Percentiles rank a stretch among this genome's conserved stretches.
These are phyloP conservation scores for Agrenia bidenticulata DNA, from an alignment of 2,888 invertebrate species.

Conservation along the genomic window DNA sequence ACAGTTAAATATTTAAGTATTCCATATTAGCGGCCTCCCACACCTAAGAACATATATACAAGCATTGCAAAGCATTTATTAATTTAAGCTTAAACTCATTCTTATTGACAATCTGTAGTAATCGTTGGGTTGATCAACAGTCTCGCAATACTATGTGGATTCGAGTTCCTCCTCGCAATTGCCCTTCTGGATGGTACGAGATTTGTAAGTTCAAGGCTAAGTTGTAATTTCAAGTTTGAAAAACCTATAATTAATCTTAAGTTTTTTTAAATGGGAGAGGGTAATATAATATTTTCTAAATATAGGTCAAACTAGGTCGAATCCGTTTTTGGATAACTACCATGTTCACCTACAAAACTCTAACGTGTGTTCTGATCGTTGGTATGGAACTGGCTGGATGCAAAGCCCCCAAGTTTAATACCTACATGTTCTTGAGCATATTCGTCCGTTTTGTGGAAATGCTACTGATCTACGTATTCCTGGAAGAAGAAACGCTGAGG, in stretches of 20 bases:
- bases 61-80: too few species aligned
- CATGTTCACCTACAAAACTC: slow-evolving; percentile 26
- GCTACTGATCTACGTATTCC: slow-evolving; percentile 23
- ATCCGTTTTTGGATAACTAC: slow-evolving; percentile 26
- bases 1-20: too few species aligned
- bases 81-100: too few species aligned
- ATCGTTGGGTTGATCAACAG: slow-evolving; percentile 28
- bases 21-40: too few species aligned
- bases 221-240: background rate
- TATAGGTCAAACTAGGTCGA: slow-evolving; percentile 7
- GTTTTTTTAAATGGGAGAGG: too few species aligned
- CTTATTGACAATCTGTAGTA: background rate
- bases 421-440: slow-evolving; percentile 23
- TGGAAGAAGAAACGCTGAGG: slow-evolving; percentile 23
- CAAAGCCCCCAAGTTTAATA: slow-evolving; percentile 16
- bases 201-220: slow-evolving; percentile 14
- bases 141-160: slow-evolving; percentile 11
- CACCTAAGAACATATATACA: too few species aligned
- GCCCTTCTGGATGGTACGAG: slow-evolving; percentile 24
- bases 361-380: slow-evolving; percentile 19
- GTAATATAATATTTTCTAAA: too few species aligned
- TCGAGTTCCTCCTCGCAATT: slow-evolving; percentile 27
- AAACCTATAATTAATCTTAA: too few species aligned
- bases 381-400: slow-evolving; percentile 30
- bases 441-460: slow-evolving; percentile 29